phyloP scores from a whole-genome alignment of 1,140 invertebrate species.

The Pemphigus obesinymphae region DNA sequence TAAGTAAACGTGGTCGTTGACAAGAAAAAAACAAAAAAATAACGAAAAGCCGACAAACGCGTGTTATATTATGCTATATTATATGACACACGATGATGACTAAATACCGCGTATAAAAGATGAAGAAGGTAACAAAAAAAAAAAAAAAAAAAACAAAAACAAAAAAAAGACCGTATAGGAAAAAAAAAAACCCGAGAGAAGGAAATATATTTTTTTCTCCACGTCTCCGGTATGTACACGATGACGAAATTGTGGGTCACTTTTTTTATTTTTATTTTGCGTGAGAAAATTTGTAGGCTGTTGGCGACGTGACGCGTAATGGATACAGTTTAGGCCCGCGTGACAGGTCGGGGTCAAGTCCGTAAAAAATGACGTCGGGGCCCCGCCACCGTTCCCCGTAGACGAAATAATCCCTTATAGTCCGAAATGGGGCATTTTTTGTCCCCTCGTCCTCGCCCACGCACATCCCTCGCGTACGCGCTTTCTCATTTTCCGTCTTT shows the following conservation, averaged over 20 bases:
- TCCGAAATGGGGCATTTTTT: not conserved
- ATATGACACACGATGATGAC: not conserved
- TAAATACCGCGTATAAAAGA: not conserved
- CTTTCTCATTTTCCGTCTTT: too few relatives aligned
- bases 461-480: too few relatives aligned
- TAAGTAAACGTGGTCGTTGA: too few relatives aligned
- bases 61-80: too few relatives aligned
- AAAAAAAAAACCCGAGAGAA: not conserved
- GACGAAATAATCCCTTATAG: constrained; percentile 32
- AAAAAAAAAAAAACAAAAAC: not conserved
- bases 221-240: not conserved
- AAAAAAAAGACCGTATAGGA: not conserved
- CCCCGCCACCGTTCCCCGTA: not conserved
- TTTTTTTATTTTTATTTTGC: constrained; percentile 24
- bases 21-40: too few relatives aligned
- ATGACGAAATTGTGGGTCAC: not conserved
- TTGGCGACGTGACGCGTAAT: constrained; percentile 35
- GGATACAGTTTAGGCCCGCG: constrained; percentile 30
- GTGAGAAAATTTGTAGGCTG: constrained; percentile 41
- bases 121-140: not conserved
- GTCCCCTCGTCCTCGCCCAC: too few relatives aligned
- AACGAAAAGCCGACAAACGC: too few relatives aligned
- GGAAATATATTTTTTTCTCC: not conserved
- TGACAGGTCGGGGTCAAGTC: constrained; percentile 36
- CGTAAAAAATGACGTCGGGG: constrained; percentile 32